Conservation (phyloP, 2,113 vertebrate genomes). For the Dendropsophus ebraccatus region DNA sequence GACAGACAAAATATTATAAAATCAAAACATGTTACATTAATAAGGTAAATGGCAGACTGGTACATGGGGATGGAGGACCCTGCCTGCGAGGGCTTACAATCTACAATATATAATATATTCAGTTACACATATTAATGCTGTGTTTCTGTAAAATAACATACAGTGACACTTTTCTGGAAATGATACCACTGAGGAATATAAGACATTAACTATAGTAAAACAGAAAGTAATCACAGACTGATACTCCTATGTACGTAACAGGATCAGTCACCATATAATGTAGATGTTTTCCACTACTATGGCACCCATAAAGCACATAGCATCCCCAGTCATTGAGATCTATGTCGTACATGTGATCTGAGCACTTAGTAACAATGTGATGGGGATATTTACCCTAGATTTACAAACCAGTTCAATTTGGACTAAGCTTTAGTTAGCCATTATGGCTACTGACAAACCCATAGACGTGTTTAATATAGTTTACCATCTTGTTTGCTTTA, state of each 20-base stretch:
- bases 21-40: too few species aligned
- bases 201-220: not conserved
- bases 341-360: not conserved
- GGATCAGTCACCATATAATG: not conserved
- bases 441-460: slow-evolving; percentile 34
- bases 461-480: not conserved
- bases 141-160: not conserved
- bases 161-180: not conserved
- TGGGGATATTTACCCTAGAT: not conserved
- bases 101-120: not conserved
- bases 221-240: not conserved
- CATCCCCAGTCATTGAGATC: not conserved
- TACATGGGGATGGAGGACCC: too few species aligned
- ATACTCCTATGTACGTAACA: not conserved
- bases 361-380: not conserved
- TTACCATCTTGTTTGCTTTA: slow-evolving; percentile 17
- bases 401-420: slow-evolving; percentile 11
- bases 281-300: not conserved
- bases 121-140: not conserved
- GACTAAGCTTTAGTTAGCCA: not conserved
- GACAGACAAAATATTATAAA: too few species aligned
- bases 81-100: too few species aligned
- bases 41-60: too few species aligned
- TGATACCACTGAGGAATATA: not conserved
- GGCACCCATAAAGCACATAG: not conserved